phyloP scores from a whole-genome alignment of 2,113 vertebrate species.

The Entomyzon cyanotis region DNA sequence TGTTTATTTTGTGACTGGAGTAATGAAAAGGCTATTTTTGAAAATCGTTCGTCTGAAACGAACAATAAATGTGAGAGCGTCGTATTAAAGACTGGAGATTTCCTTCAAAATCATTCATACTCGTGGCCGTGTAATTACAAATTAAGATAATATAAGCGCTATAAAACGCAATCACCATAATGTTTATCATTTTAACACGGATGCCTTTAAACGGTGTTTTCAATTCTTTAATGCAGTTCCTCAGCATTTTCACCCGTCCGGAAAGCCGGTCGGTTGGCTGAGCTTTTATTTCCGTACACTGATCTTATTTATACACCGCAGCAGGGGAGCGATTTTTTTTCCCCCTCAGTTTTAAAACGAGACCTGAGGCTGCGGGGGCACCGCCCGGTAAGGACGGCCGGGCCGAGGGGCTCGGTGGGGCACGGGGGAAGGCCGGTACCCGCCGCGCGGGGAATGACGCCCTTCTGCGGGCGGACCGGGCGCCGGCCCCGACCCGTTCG shows the following conservation, averaged over 20 bases:
- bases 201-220: neutral
- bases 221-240: neutral
- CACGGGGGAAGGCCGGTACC: neutral
- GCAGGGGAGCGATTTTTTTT: neutral
- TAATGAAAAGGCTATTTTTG: neutral
- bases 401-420: neutral
- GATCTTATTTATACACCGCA: neutral
- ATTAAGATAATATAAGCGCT: neutral
- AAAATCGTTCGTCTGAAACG: slow-evolving; percentile 15
- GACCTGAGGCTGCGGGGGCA: neutral
- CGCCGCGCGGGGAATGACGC: accelerated
- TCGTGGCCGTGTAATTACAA: neutral
- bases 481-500: neutral
- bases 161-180: neutral
- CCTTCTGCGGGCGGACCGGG: accelerated
- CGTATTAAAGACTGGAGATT: neutral
- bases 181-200: neutral
- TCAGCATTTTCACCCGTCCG: neutral
- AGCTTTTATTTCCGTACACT: neutral
- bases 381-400: neutral
- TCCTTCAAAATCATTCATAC: neutral
- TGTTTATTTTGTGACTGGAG: neutral
- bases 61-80: neutral
- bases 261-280: neutral
- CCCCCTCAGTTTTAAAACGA: neutral